phyloP scores from a whole-genome alignment of 1,140 invertebrate species.

The Orchesella cincta region DNA sequence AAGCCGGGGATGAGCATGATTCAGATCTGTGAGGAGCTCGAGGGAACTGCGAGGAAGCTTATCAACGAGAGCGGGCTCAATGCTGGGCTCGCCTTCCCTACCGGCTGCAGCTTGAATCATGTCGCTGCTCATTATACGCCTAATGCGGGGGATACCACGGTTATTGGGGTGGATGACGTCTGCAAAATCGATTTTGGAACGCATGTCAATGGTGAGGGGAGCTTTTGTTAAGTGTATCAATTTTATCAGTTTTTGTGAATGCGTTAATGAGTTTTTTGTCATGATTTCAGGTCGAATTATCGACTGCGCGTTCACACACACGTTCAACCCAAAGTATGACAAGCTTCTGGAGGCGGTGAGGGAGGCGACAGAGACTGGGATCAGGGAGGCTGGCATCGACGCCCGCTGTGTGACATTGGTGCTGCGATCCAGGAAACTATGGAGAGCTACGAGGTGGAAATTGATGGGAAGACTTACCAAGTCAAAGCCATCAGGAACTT shows the following conservation, averaged over 20 bases:
- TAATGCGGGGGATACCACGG: slow-evolving; percentile 94
- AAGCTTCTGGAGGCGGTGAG: slow-evolving; percentile 91
- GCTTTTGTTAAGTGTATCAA: slow-evolving; percentile 27
- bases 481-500: slow-evolving; percentile 94
- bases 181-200: slow-evolving; percentile 99
- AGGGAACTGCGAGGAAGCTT: slow-evolving; percentile 83
- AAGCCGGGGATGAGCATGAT: slow-evolving; percentile 99
- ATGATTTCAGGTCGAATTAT: slow-evolving; percentile 78
- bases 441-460: slow-evolving; percentile 98
- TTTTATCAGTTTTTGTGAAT: slow-evolving; percentile 23
- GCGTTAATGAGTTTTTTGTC: slow-evolving; percentile 27
- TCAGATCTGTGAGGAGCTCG: slow-evolving; percentile 96
- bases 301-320: slow-evolving; percentile 96
- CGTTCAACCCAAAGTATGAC: slow-evolving; percentile 97
- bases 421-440: slow-evolving; percentile 98
- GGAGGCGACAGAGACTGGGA: slow-evolving; percentile 92
- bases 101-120: slow-evolving; percentile 94
- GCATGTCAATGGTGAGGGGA: slow-evolving; percentile 90
- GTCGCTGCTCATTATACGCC: slow-evolving; percentile 94
- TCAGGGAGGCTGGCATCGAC: slow-evolving; percentile 65
- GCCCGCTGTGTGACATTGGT: slow-evolving; percentile 95
- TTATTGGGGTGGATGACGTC: slow-evolving; percentile 94
- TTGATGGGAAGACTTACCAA: slow-evolving; percentile 95
- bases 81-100: slow-evolving; percentile 97
- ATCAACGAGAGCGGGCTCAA: slow-evolving; percentile 95